Evolutionary conservation across 2,113 vertebrate genomes (phyloP).

Genomic region (Gasterosteus nipponicus): DNA sequence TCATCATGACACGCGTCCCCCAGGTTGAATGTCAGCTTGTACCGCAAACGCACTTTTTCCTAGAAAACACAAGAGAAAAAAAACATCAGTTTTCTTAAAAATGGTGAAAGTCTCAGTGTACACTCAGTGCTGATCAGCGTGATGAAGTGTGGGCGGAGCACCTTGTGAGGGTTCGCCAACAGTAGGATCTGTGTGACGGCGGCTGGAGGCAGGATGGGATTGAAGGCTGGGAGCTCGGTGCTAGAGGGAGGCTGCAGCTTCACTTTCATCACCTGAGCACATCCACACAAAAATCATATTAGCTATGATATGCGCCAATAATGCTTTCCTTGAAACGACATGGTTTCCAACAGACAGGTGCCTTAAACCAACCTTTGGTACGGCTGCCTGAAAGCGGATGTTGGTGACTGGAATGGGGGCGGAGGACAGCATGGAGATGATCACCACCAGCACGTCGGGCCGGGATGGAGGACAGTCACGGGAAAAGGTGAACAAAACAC

Average conservation of each 20-base stretch:
- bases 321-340: background rate
- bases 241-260: constrained; percentile 94
- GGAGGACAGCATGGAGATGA: constrained; percentile 96
- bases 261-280: constrained; percentile 91
- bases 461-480: constrained; percentile 88
- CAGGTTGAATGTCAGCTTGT: constrained; percentile 93
- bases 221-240: constrained; percentile 91
- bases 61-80: constrained; percentile 60
- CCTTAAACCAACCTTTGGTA: constrained; percentile 71
- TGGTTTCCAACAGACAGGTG: background rate
- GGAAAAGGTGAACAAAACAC: constrained; percentile 95
- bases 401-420: constrained; percentile 90
- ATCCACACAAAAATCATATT: background rate
- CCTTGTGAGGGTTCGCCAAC: constrained; percentile 96
- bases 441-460: constrained; percentile 92
- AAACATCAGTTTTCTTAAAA: background rate
- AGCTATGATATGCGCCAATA: background rate
- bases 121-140: background rate
- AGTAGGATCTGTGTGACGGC: constrained; percentile 96
- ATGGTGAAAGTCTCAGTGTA: background rate
- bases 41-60: constrained; percentile 97
- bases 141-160: constrained; percentile 48
- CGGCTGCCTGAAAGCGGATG: constrained; percentile 95
- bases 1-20: constrained; percentile 90
- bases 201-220: constrained; percentile 92